Base-by-base conservation (phyloP, 1,140 invertebrate species). In the Drosophila parvula region DNA sequence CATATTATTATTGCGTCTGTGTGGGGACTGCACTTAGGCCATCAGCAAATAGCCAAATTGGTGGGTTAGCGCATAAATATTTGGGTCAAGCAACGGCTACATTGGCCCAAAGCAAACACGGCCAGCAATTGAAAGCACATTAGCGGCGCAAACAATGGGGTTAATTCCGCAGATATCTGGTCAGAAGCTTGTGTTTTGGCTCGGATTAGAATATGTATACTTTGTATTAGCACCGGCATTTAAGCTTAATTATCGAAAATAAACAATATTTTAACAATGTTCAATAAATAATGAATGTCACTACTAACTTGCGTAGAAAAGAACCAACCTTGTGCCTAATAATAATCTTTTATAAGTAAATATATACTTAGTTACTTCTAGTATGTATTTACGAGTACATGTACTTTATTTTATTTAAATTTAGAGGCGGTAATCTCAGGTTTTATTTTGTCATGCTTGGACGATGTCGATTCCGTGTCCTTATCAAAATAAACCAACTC, bases 41-140 rank as follows among this genome's bases (percentile, higher is more conserved):
- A 71, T 71, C 67, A 73, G 67, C 53, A 73, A 73, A 73, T 73
- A 71, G 69, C 22, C 65, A 73, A 60, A 74, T 73, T 60, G 56
- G 44, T 73, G 67, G 56, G 56, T 40, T 41, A 40, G 68, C 59
- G 69, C 59, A 70, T 74, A 61, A 75, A 74, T 61, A 78, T 82
- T 81, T 81, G 68, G 62, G 79, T 81, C 79, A 78, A 68, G 48
- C 65, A 41, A 38, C 30, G 18, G 28, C 64, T 27, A 30, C 41
- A 14, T 32, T 45, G 41, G 28, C 68, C 51, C 65, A 41, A 41
- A 36, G 65, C 53, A 73, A 73, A 71, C 18, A 71, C 16, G n/a
- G n/a, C 28, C 34, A 28, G 51, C 53, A n/a, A 73, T 71, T 22
- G n/a, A 59, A 68, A 44, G 44, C 69, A 59, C 67, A 59, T 73